These are phyloP conservation scores for Stomatorhinus ivindoensis DNA, from an alignment of 2,113 vertebrate genomes.

Conservation along the genomic window DNA sequence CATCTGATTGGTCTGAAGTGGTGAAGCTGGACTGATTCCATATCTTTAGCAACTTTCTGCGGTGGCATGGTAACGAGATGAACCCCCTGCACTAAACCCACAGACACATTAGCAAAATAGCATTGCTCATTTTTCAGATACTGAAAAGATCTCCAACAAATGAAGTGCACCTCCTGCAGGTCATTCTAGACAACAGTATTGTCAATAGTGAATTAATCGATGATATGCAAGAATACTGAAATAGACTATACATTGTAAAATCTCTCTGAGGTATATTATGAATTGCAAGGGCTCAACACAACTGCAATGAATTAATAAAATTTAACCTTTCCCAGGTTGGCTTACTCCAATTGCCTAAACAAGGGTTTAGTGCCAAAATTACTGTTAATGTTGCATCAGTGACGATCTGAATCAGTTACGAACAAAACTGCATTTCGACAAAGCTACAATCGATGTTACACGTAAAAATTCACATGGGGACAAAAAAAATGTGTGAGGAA, in stretches of 20 bases:
- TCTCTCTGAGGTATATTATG: neutral
- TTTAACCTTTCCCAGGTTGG: constrained; percentile 40
- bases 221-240: neutral
- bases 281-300: neutral
- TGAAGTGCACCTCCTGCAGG: neutral
- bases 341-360: neutral
- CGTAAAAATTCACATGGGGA: neutral
- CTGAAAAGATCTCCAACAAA: neutral
- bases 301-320: neutral
- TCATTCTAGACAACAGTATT: neutral
- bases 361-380: neutral
- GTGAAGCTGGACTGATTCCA: neutral
- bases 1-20: neutral
- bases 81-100: neutral
- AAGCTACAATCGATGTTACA: neutral
- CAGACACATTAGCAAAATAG: neutral
- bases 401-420: neutral
- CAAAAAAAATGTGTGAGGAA: neutral
- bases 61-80: neutral
- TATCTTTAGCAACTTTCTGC: neutral
- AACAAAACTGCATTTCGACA: neutral
- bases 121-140: neutral
- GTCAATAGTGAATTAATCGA: neutral
- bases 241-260: constrained; percentile 36
- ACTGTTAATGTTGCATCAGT: neutral